These are phyloP conservation scores for Orchesella flavescens DNA, from an alignment of 2,888 invertebrate genomes.

Conservation along the genomic window DNA sequence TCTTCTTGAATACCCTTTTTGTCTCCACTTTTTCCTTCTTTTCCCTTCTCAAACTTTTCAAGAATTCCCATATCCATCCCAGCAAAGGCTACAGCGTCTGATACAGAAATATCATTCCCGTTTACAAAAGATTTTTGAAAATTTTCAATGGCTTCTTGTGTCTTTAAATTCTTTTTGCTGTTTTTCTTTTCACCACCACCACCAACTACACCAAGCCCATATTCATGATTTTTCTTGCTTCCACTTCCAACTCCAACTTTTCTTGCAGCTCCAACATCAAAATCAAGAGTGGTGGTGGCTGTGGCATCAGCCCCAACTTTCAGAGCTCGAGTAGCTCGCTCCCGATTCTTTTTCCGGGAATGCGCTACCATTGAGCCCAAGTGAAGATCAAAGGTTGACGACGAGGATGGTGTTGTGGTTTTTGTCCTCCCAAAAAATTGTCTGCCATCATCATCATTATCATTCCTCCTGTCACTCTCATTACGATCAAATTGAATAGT, in stretches of 20 bases:
- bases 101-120: slow-evolving; percentile 39
- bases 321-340: slow-evolving; percentile 24
- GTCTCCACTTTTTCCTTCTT: slow-evolving; percentile 40
- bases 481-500: slow-evolving; percentile 50
- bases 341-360: neutral
- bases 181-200: slow-evolving; percentile 6
- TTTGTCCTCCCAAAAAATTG: slow-evolving; percentile 23
- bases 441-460: slow-evolving; percentile 33
- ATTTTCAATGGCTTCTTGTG: slow-evolving; percentile 48
- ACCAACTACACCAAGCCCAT: slow-evolving; percentile 32
- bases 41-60: slow-evolving; percentile 45
- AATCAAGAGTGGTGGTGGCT: no score
- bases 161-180: slow-evolving; percentile 30
- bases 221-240: slow-evolving; percentile 43
- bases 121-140: slow-evolving; percentile 49
- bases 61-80: slow-evolving; percentile 57
- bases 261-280: neutral
- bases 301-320: slow-evolving; percentile 19
- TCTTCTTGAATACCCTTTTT: slow-evolving; percentile 45
- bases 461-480: slow-evolving; percentile 28
- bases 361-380: slow-evolving; percentile 17
- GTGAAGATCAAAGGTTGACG: slow-evolving; percentile 50
- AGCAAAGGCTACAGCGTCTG: slow-evolving; percentile 39
- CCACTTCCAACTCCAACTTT: neutral
- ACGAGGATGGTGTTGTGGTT: slow-evolving; percentile 19